Evolutionary conservation across 2,797 vertebrate genomes (phyloP), one percentile per base, ranked within the genome.

Genomic region (Lycodopsis pacificus): DNA sequence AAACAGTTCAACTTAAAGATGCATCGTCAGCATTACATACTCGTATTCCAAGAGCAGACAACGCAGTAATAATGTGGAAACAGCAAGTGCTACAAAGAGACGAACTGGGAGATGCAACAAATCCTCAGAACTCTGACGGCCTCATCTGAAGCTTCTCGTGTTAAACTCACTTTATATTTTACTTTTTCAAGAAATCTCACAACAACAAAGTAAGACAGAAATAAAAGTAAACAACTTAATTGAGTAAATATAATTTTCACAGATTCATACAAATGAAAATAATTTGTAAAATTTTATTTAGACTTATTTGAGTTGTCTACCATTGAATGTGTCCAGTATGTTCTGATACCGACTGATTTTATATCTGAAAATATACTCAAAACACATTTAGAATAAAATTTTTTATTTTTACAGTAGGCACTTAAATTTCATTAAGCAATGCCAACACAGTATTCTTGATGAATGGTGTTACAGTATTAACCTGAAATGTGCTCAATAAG

Each of bases 401-500:
- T 64, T 25, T 30, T 2, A 1, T 56, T 74, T 68, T 66, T 56
- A 34, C 49, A 68, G 56, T 57, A 91, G 89, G 88, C 88, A 91
- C 88, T 87, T 89, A 10, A 9, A 62, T 81, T 75, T 72, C 6
- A 75, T 59, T 44, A 25, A 76, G 84, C 65, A 86, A 83, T 81
- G 58, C 51, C 13, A 65, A 36, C 48, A 40, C 30, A 71, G 25
- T 54, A 1, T 76, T 59, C 64, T 20, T 65, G 8, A 46, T 32
- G 34, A 66, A 54, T 73, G 44, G 22, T 64, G 27, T 48, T 70
- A 48, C 4, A 19, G 27, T 34, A 2, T 72, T 80, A 65, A 61
- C 58, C 74, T 87, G 69, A 77, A 87, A 76, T 69, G 34, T 77
- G 64, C 42, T 82, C 30, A 56, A 57, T 30, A 32, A 32, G 17